Percentiles rank a stretch among this genome's conserved stretches.
phyloP scores from a whole-genome alignment of 2,888 invertebrate genomes.

The Lottia gigantea region DNA sequence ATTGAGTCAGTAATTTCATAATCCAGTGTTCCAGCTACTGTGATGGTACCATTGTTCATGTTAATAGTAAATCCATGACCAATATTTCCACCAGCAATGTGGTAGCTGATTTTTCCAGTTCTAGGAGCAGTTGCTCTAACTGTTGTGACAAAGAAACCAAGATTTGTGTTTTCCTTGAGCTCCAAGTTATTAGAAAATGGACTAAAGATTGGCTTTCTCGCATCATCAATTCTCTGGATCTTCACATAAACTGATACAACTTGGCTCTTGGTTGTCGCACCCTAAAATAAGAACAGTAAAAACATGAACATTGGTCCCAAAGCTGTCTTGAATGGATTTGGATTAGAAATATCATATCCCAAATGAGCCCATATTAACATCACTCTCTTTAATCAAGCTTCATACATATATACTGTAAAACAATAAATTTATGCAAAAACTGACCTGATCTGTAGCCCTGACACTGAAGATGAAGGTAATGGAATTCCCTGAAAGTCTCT shows the following conservation, averaged over 20 bases:
- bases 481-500: slow-evolving; percentile 31
- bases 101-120: slow-evolving; percentile 71
- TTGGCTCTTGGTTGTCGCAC: slow-evolving; percentile 77
- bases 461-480: slow-evolving; percentile 58
- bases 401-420: too few relatives aligned
- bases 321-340: too few relatives aligned
- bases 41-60: slow-evolving; percentile 40
- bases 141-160: slow-evolving; percentile 76
- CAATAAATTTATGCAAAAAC: too few relatives aligned
- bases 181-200: slow-evolving; percentile 67
- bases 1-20: slow-evolving; percentile 50
- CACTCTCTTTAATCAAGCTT: neutral
- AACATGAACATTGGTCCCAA: neutral
- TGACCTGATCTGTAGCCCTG: slow-evolving; percentile 80
- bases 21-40: slow-evolving; percentile 46
- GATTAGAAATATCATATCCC: neutral
- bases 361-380: neutral
- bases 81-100: slow-evolving; percentile 93
- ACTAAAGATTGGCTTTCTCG: slow-evolving; percentile 82
- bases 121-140: slow-evolving; percentile 82
- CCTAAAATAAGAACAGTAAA: slow-evolving; percentile 64
- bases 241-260: slow-evolving; percentile 82
- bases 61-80: slow-evolving; percentile 73
- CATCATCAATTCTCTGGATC: slow-evolving; percentile 77
- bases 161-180: slow-evolving; percentile 71